Percentiles rank a stretch among this genome's conserved stretches.
phyloP scores from a whole-genome alignment of 2,113 vertebrate genomes.

The Canis aureus region DNA sequence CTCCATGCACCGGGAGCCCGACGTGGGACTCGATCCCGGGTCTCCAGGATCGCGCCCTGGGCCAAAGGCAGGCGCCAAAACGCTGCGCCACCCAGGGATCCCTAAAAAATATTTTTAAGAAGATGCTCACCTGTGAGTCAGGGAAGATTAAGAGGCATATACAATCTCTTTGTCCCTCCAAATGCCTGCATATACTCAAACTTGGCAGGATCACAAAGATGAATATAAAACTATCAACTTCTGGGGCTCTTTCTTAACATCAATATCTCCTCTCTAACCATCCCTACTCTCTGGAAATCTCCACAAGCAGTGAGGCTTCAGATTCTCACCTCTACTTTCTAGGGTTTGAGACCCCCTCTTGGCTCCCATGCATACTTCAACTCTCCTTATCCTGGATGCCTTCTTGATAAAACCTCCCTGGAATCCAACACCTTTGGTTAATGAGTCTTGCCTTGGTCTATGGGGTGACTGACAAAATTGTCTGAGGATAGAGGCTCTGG shows the following conservation, averaged over 20 bases:
- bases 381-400: neutral
- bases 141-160: neutral
- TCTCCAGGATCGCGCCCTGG: too few species aligned
- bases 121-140: neutral
- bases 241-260: neutral
- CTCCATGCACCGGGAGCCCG: too few species aligned
- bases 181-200: neutral
- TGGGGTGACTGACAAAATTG: neutral
- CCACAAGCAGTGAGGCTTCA: neutral
- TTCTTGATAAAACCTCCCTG: neutral
- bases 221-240: neutral
- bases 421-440: neutral
- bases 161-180: neutral
- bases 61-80: too few species aligned
- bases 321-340: neutral
- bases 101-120: too few species aligned
- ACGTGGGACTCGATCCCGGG: too few species aligned
- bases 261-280: neutral
- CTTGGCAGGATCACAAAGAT: neutral
- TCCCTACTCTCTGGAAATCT: neutral
- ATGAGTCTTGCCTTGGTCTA: neutral
- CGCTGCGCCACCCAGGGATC: too few species aligned
- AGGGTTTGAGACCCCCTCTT: neutral
- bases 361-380: neutral
- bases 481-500: neutral